Percentiles rank a stretch among this genome's conserved stretches.
Evolutionary conservation across 2,888 invertebrate species (phyloP).

Genomic region (Lasioglossum pauxillum): DNA sequence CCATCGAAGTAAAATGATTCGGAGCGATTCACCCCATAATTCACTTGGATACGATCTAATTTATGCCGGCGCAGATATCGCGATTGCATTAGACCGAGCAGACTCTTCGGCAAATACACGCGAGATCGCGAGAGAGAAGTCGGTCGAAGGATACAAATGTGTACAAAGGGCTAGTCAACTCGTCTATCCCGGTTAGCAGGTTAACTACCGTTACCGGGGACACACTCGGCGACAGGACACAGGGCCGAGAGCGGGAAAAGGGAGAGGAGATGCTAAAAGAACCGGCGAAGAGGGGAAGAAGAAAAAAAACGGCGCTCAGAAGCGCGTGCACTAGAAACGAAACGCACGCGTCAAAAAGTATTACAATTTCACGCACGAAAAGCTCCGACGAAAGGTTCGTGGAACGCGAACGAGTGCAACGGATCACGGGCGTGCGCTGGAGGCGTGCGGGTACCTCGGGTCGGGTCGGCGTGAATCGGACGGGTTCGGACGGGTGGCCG

Average conservation of each 20-base stretch:
- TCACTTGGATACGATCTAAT: neutral
- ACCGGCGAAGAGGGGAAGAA: neutral
- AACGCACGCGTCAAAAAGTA: slow-evolving; percentile 62
- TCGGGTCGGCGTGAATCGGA: neutral
- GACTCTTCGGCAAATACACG: neutral
- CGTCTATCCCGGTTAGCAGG: slow-evolving; percentile 26
- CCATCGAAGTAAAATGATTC: slow-evolving; percentile 6
- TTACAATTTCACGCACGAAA: slow-evolving; percentile 70
- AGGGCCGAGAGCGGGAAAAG: slow-evolving; percentile 9
- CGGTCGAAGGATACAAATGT: neutral
- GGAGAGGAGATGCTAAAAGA: neutral
- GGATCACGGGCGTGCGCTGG: slow-evolving; percentile 32
- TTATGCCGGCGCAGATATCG: neutral
- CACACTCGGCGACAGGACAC: slow-evolving; percentile 5
- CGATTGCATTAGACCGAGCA: neutral
- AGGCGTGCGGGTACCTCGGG: neutral
- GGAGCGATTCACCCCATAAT: neutral
- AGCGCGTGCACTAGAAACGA: slow-evolving; percentile 51
- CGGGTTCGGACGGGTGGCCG: neutral
- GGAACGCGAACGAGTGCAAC: slow-evolving; percentile 36
- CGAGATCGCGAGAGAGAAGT: neutral
- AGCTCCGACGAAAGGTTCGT: slow-evolving; percentile 53
- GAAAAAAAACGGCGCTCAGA: slow-evolving; percentile 15
- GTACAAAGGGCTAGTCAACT: neutral
- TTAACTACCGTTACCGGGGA: slow-evolving; percentile 59